Evolutionary conservation across 2,888 invertebrate genomes (phyloP).

Genomic region (Acronicta alni): DNA sequence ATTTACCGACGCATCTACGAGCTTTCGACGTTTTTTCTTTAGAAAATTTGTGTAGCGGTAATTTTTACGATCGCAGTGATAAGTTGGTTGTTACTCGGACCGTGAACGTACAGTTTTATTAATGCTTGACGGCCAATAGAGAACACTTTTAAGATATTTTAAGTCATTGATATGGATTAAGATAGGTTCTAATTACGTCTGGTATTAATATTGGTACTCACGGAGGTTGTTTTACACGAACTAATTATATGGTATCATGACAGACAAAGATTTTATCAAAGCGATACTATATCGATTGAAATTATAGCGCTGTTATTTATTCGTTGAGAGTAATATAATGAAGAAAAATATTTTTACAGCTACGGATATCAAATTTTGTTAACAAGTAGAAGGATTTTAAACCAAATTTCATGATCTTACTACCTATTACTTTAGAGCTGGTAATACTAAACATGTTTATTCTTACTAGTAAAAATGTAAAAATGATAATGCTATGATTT

Average conservation of each 20-base stretch:
- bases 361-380: not conserved
- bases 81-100: conserved; percentile 52
- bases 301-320: not conserved
- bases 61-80: conserved; percentile 34
- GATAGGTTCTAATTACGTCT: conserved; percentile 44
- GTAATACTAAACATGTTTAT: too few species aligned
- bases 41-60: not conserved
- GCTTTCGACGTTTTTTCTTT: conserved; percentile 6
- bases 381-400: too few species aligned
- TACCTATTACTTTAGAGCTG: too few species aligned
- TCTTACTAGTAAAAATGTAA: too few species aligned
- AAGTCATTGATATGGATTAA: conserved; percentile 39
- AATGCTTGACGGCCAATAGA: conserved; percentile 49
- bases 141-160: conserved; percentile 35
- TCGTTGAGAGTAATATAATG: too few species aligned
- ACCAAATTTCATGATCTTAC: too few species aligned
- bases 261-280: conserved; percentile 25
- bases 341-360: not conserved
- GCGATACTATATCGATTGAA: not conserved
- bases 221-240: conserved; percentile 31
- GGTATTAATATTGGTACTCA: conserved; percentile 39
- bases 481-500: not conserved
- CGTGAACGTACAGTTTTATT: conserved; percentile 64
- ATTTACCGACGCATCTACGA: conserved; percentile 9
- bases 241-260: conserved; percentile 22